Evolutionary conservation across 2,113 vertebrate genomes (phyloP).

Genomic region (Mus spicilegus): DNA sequence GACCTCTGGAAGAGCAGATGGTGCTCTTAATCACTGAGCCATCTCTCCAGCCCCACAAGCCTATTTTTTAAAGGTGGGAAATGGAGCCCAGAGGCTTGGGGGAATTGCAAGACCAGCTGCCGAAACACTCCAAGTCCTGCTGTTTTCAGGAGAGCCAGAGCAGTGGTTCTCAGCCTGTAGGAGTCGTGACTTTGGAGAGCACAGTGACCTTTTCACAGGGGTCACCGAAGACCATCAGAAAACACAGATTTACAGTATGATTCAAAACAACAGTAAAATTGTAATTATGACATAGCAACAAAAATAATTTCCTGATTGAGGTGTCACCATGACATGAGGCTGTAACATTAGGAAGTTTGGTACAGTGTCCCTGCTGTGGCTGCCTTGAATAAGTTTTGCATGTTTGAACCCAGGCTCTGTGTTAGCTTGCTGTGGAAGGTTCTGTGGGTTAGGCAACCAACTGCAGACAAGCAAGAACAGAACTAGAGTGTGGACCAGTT

Average conservation of each 20-base stretch:
- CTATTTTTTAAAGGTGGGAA: neutral
- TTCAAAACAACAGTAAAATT: neutral
- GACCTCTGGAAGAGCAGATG: too few species aligned
- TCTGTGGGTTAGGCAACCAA: neutral
- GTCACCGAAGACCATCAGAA: neutral
- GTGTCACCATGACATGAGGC: neutral
- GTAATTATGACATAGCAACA: neutral
- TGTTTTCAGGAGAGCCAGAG: neutral
- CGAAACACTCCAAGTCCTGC: neutral
- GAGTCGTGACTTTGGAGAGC: neutral
- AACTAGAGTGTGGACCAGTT: neutral
- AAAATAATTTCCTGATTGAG: neutral
- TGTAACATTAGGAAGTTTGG: neutral
- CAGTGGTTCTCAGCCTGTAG: neutral
- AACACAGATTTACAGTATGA: neutral
- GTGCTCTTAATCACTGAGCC: too few species aligned
- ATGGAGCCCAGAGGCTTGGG: too few species aligned
- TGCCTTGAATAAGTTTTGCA: neutral
- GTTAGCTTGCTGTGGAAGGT: neutral
- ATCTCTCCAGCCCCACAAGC: neutral
- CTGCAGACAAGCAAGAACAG: neutral
- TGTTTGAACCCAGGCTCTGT: too few species aligned
- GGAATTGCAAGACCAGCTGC: neutral
- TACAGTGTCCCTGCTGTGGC: accelerated
- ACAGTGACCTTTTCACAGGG: too few species aligned